These are phyloP conservation scores for Merops nubicus DNA, from an alignment of 2,113 vertebrate species.

Conservation along the genomic window DNA sequence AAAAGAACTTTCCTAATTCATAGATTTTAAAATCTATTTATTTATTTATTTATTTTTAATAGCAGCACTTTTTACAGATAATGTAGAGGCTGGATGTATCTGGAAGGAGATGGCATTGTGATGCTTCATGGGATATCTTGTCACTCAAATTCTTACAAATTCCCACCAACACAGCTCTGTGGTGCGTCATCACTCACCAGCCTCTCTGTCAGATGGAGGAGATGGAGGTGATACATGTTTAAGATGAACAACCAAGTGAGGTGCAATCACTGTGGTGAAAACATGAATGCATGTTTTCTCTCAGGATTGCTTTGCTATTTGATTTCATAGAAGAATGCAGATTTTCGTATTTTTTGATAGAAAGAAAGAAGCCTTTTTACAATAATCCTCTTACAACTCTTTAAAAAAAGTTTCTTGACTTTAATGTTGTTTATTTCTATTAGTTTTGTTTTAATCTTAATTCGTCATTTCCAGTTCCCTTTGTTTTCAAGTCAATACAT, in stretches of 20 bases:
- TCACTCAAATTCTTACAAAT: not conserved
- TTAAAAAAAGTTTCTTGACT: not conserved
- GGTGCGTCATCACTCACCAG: not conserved
- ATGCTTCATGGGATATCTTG: rapidly evolving
- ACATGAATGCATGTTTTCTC: not conserved
- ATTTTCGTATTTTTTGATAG: not conserved
- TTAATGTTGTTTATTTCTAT: not conserved
- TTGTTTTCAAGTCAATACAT: not conserved
- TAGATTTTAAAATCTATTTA: too few species aligned
- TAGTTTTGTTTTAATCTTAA: not conserved
- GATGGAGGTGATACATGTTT: not conserved
- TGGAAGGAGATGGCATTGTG: not conserved
- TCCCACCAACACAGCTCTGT: not conserved
- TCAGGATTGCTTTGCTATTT: not conserved
- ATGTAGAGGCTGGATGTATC: not conserved
- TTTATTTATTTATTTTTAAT: too few species aligned
- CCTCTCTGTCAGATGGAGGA: not conserved
- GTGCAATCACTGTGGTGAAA: not conserved
- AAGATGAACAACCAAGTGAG: not conserved
- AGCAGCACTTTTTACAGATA: not conserved
- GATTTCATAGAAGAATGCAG: not conserved
- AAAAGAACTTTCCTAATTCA: not conserved
- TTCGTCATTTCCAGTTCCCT: not conserved
- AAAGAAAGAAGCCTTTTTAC: not conserved
- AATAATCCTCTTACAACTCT: not conserved